A percentile compares a stretch with the other conserved stretches of the same genome.
phyloP scores from a whole-genome alignment of 2,888 invertebrate genomes.

The Norana najaformis region DNA sequence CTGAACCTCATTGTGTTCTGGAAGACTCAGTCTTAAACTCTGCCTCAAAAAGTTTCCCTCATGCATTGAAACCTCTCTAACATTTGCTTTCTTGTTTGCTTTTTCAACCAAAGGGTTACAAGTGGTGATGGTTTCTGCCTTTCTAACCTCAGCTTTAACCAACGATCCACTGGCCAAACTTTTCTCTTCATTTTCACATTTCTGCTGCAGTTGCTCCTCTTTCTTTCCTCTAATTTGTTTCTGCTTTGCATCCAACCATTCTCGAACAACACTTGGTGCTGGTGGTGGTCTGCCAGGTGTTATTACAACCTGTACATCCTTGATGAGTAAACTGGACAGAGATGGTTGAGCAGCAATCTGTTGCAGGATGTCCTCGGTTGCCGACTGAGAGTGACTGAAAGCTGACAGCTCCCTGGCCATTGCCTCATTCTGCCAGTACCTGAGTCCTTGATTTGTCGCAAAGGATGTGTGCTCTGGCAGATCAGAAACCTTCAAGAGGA shows the following conservation, averaged over 20 bases:
- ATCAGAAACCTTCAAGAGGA: slow-evolving; percentile 14
- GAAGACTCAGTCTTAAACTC: background rate
- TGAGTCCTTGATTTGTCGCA: background rate
- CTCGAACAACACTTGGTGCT: background rate
- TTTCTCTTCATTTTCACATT: background rate
- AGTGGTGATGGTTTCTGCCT: background rate
- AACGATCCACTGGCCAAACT: background rate
- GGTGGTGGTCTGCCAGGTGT: slow-evolving; percentile 52
- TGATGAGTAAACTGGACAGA: background rate
- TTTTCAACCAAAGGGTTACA: background rate
- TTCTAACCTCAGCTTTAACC: background rate
- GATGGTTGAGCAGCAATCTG: background rate
- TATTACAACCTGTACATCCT: slow-evolving; percentile 44
- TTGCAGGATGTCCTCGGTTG: slow-evolving; percentile 1
- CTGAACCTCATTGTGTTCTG: background rate
- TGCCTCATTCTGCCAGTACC: background rate
- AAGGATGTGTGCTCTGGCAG: background rate
- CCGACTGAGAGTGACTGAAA: slow-evolving; percentile 10
- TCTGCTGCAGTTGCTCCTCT: background rate
- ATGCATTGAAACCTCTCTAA: background rate
- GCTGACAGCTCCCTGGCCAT: slow-evolving; percentile 1
- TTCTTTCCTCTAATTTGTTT: background rate
- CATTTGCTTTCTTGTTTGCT: background rate
- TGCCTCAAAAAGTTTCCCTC: background rate
- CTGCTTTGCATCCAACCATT: slow-evolving; percentile 7